Evolutionary conservation across 2,888 invertebrate species (phyloP).

Genomic region (Drosophila paramelanica): DNA sequence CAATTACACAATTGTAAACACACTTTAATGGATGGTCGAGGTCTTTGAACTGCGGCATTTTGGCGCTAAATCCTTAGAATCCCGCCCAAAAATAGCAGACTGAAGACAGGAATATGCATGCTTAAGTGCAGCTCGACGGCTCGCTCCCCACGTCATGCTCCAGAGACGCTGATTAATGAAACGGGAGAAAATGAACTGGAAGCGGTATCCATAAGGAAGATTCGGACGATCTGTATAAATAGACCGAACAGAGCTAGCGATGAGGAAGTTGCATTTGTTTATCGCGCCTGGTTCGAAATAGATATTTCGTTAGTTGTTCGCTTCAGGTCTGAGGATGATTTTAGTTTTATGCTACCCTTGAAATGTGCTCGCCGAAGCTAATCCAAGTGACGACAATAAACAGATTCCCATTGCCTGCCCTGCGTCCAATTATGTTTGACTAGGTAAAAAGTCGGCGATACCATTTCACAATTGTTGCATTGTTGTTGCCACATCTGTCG

Average conservation of each 20-base stretch:
- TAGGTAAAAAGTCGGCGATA: slow-evolving; percentile 61
- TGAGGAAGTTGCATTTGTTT: slow-evolving; percentile 31
- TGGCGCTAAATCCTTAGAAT: slow-evolving; percentile 53
- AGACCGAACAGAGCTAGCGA: background rate
- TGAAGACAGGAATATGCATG: slow-evolving; percentile 19
- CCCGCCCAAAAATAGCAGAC: slow-evolving; percentile 55
- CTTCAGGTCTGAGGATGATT: background rate
- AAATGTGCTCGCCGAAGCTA: slow-evolving; percentile 32
- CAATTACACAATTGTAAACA: slow-evolving; percentile 25
- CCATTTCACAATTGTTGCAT: slow-evolving; percentile 46
- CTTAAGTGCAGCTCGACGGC: slow-evolving; percentile 16
- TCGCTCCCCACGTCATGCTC: slow-evolving; percentile 40
- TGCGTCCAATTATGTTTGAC: slow-evolving; percentile 61
- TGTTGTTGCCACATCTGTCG: slow-evolving; percentile 51
- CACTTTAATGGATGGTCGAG: slow-evolving; percentile 38
- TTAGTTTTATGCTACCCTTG: slow-evolving; percentile 57
- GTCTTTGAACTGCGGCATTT: slow-evolving; percentile 65
- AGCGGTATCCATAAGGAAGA: slow-evolving; percentile 20
- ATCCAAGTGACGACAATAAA: slow-evolving; percentile 54
- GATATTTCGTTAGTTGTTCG: background rate
- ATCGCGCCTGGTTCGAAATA: slow-evolving; percentile 5
- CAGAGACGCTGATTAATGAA: slow-evolving; percentile 61
- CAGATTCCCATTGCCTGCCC: slow-evolving; percentile 60
- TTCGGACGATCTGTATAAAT: slow-evolving; percentile 17
- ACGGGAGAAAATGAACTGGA: slow-evolving; percentile 12